Base-by-base conservation (phyloP, 2,888 invertebrate genomes). In the Dynastes tityus region DNA sequence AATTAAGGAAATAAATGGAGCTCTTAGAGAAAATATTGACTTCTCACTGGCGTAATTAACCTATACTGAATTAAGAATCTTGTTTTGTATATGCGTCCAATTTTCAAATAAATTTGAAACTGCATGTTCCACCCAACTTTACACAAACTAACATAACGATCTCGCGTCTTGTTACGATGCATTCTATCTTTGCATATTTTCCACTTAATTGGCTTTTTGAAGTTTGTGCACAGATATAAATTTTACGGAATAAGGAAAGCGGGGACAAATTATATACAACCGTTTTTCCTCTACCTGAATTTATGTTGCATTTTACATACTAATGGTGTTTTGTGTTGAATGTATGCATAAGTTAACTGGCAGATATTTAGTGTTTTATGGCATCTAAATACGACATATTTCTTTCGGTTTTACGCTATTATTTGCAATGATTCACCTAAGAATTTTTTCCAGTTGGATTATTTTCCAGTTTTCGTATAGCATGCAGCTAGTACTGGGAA, bases 291-390 rank as follows among this genome's bases (percentile, higher is more conserved):
- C 63, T 63, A 8, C 32, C 32, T 29, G 63, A 63, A 63, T 63
- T 32, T 63, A 63, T 63, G 13, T 29, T 27, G 27, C 8, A 13
- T 29, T 29, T 63, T 63, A 13, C 63, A 63, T 32, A 32, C 29
- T 63, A 63, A 63, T 32, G 63, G 32, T 63, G 32, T 63, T 29
- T 63, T 27, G 63, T 27, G 63, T 32, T 13, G 29, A 63, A 63
- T 13, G 29, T 27, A 61, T 61, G 0, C 8, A 45, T 8, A 45
- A 45, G 45, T 45, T 45, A 45, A 45, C 45, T 45, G 45, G 8
- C 45, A 11, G 45, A 45, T 45, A 45, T 45, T 45, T 9, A 45
- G 45, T 45, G 11, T 9, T 9, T 11, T 45, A 45, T 11, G 45
- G 45, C 11, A 45, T 11, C 11, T 45, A 45, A 45, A 8, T 45